phyloP scores from a whole-genome alignment of 2,113 vertebrate species.

The Axis porcinus region DNA sequence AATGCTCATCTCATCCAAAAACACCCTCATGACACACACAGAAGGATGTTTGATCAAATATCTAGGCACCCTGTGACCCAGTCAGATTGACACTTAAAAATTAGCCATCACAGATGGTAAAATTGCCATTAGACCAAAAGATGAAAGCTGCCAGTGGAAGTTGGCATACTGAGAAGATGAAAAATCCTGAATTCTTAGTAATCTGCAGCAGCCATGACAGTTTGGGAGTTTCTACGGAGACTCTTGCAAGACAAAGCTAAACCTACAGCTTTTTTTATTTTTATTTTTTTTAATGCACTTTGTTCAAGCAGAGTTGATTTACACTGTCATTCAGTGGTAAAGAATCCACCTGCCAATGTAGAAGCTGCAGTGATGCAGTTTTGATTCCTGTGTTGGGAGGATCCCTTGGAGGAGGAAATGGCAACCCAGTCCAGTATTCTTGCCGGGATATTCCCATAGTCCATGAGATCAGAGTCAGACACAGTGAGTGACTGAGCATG shows the following conservation, averaged over 20 bases:
- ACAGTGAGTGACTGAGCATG: background rate
- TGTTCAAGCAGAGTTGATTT: background rate
- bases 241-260: background rate
- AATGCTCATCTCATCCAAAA: background rate
- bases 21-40: background rate
- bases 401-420: background rate
- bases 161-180: background rate
- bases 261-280: background rate
- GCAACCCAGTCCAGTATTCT: background rate
- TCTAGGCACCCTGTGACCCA: background rate
- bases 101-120: background rate
- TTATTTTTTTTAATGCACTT: background rate
- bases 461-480: background rate
- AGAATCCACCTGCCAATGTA: background rate
- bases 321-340: background rate
- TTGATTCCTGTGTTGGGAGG: background rate
- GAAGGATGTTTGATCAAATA: background rate
- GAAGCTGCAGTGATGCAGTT: background rate
- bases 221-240: background rate
- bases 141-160: background rate
- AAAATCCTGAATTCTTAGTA: background rate
- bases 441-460: background rate
- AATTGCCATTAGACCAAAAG: background rate
- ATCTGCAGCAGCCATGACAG: background rate
- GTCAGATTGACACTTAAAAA: background rate